Conservation (phyloP, 2,888 invertebrate species). For the Cryptocheilus praepositus region DNA sequence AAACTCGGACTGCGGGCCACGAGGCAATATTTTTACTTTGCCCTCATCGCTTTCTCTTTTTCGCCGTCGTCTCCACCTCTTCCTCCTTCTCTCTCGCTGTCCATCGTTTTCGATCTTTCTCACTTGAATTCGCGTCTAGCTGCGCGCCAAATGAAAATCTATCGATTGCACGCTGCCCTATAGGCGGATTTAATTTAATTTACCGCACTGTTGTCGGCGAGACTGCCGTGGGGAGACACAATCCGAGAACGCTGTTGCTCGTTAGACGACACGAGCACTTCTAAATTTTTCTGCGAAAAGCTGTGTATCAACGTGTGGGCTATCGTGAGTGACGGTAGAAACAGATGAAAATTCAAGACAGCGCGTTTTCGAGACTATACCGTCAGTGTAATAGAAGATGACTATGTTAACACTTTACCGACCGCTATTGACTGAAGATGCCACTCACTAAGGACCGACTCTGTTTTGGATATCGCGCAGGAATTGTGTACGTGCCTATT, state of each 20-base stretch:
- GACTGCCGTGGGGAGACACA: slow-evolving; percentile 23
- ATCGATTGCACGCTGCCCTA: slow-evolving; percentile 54
- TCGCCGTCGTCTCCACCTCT: slow-evolving; percentile 28
- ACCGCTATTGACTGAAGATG: too few species aligned
- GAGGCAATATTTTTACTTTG: slow-evolving; percentile 59
- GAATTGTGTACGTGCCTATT: too few species aligned
- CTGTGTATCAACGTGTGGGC: not conserved
- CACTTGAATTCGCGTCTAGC: slow-evolving; percentile 15
- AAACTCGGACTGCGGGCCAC: slow-evolving; percentile 38
- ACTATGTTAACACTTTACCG: too few species aligned
- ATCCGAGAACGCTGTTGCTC: slow-evolving; percentile 40
- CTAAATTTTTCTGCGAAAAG: not conserved
- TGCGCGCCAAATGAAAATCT: slow-evolving; percentile 60
- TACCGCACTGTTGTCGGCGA: slow-evolving; percentile 54
- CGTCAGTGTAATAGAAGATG: too few species aligned
- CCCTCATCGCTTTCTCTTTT: slow-evolving; percentile 48
- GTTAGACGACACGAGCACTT: slow-evolving; percentile 30
- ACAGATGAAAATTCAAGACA: too few species aligned
- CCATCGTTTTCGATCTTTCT: slow-evolving; percentile 31
- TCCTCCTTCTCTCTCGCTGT: slow-evolving; percentile 11
- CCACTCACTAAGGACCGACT: too few species aligned
- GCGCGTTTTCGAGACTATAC: too few species aligned
- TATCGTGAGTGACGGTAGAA: too few species aligned
- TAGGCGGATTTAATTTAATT: slow-evolving; percentile 62
- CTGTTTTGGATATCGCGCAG: too few species aligned